Evolutionary conservation across 2,888 invertebrate genomes (phyloP), one percentile per base, ranked within the genome.

Genomic region (Ptilodon capucinus): DNA sequence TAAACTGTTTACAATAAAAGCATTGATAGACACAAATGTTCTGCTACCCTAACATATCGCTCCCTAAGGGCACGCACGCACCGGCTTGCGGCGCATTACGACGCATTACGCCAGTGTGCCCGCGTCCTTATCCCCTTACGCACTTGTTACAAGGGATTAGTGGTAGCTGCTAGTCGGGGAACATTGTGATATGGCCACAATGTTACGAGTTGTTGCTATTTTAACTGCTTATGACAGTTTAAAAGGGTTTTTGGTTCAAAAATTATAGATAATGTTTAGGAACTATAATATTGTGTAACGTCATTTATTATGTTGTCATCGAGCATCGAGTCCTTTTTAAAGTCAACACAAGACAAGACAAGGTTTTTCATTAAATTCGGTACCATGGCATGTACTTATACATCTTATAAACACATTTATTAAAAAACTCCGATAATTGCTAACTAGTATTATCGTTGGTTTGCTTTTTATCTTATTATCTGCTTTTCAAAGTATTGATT

Each of bases 71-170:
- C 28, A 11, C 13, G 46, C 51, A 46, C 48, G 47, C 54, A 57
- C 59, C 52, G 42, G 48, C 44, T 17, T 11, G 35, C 11, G 35
- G 38, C 19, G 38, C 38, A 38, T 38, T 38, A 38, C n/a, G 38
- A 13, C 38, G 38, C 38, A 38, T 38, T 38, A 38, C 18, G 38
- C 38, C 19, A 38, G 38, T 38, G 38, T 19, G 38, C 8, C 6
- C 36, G 36, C 14, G 7, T 46, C 57, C 57, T 63, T 56, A 61
- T 59, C 61, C 65, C 56, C 50, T 53, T 57, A 57, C 57, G 40
- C 66, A 54, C 51, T 65, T 56, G 63, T 63, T 63, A 57, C 28
- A 53, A 57, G 44, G 55, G 66, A 66, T 66, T 66, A 66, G 55
- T 46, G 55, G 42, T 46, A 32, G 14, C 32, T 28, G 32, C 32